Conservation (phyloP, 1,140 invertebrate genomes). For the Drosophila bocqueti region DNA sequence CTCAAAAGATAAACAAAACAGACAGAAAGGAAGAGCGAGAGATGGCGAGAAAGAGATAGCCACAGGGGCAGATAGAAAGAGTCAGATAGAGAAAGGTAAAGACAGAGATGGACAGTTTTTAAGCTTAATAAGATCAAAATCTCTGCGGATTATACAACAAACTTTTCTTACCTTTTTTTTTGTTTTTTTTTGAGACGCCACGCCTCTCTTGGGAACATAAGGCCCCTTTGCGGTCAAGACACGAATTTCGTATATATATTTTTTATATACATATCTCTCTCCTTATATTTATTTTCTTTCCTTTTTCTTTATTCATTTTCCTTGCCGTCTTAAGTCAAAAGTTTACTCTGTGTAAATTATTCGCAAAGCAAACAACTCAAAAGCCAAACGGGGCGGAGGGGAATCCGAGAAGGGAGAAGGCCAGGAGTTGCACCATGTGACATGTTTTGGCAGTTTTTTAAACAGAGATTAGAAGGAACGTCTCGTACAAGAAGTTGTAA, state of each 20-base stretch:
- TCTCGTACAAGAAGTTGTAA: constrained; percentile 80
- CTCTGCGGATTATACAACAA: constrained; percentile 74
- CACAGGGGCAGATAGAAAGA: constrained; percentile 8
- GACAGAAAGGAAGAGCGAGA: constrained; percentile 21
- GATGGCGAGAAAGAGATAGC: constrained; percentile 28
- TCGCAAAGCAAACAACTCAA: constrained; percentile 79
- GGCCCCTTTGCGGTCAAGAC: constrained; percentile 71
- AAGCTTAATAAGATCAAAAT: constrained; percentile 82
- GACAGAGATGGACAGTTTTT: constrained; percentile 67
- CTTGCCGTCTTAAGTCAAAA: constrained; percentile 66
- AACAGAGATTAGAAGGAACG: constrained; percentile 79
- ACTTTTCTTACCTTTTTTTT: constrained; percentile 75
- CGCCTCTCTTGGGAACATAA: constrained; percentile 50
- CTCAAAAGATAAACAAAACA: constrained; percentile 60
- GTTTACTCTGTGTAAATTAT: constrained; percentile 80
- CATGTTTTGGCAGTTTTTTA: constrained; percentile 80
- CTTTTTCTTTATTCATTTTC: constrained; percentile 44
- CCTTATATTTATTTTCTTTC: constrained; percentile 10
- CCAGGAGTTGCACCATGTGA: constrained; percentile 50
- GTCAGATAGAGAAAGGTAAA: constrained; percentile 28
- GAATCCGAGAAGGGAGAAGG: not conserved
- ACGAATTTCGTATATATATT: constrained; percentile 31
- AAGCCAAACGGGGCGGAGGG: constrained; percentile 37
- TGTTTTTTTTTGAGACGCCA: not conserved
- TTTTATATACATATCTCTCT: constrained; percentile 12